Evolutionary conservation across 2,797 vertebrate genomes (phyloP).

Genomic region (Mormyrops attenuatus): DNA sequence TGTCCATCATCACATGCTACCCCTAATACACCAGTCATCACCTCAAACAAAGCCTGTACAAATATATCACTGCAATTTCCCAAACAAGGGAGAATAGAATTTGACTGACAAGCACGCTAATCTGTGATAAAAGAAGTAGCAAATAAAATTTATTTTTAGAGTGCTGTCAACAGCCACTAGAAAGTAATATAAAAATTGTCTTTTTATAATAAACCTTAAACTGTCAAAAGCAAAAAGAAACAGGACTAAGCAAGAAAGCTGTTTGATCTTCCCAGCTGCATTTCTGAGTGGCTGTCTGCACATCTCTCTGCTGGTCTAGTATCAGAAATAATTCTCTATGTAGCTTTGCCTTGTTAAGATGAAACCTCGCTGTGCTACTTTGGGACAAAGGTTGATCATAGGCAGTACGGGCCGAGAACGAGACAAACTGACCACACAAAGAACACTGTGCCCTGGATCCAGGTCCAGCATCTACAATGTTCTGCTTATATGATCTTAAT

Average conservation of each 20-base stretch:
- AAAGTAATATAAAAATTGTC: not conserved
- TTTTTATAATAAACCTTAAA: not conserved
- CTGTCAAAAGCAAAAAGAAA: not conserved
- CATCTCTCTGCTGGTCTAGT: not conserved
- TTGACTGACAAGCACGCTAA: not conserved
- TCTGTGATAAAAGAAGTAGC: not conserved
- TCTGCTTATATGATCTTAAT: not conserved
- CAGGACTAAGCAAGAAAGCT: not conserved
- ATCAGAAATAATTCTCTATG: not conserved
- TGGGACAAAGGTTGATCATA: not conserved
- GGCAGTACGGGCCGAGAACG: not conserved
- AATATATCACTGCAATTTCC: not conserved
- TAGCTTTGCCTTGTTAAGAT: not conserved
- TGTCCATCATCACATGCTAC: not conserved
- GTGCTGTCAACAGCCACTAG: not conserved
- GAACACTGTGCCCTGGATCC: too few species aligned
- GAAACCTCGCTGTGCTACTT: not conserved
- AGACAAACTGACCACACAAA: not conserved
- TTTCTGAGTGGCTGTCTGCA: not conserved
- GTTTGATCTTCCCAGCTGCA: not conserved
- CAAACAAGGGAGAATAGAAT: not conserved
- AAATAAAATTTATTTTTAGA: not conserved
- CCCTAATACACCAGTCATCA: not conserved
- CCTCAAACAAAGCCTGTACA: not conserved
- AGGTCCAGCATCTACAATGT: not conserved